These are phyloP conservation scores for Bombylius major DNA, from an alignment of 2,888 invertebrate species.

Conservation along the genomic window DNA sequence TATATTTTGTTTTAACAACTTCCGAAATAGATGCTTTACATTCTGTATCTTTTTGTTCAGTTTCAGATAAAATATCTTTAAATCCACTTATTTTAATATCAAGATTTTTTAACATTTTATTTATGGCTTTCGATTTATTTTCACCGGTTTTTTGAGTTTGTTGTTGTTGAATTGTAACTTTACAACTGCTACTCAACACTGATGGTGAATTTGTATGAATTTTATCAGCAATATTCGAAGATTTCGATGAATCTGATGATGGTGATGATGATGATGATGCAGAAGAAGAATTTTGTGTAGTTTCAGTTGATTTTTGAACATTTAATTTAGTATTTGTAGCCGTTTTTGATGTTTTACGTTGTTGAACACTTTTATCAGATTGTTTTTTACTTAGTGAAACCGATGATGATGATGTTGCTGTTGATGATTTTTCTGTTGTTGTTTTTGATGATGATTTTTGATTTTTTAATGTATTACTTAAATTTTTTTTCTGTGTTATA, in stretches of 20 bases:
- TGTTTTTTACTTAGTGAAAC: not conserved
- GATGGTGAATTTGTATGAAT: too few species aligned
- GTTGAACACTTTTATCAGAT: not conserved
- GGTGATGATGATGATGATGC: not conserved
- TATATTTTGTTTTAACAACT: constrained; percentile 36
- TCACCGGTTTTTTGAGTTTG: constrained; percentile 14
- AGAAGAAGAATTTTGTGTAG: not conserved
- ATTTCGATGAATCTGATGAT: not conserved
- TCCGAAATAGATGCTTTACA: constrained; percentile 37
- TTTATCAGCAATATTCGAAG: too few species aligned
- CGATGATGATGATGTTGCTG: not conserved
- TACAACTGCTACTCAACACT: too few species aligned
- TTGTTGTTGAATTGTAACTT: not conserved
- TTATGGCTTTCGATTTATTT: constrained; percentile 32
- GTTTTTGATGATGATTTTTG: not conserved
- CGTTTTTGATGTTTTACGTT: not conserved
- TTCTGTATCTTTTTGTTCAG: constrained; percentile 29
- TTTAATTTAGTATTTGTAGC: not conserved
- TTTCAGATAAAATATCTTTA: constrained; percentile 30
- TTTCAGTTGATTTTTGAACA: not conserved
- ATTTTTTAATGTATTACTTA: not conserved
- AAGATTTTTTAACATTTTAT: constrained; percentile 34
- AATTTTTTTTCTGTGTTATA: not conserved
- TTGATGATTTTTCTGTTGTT: not conserved
- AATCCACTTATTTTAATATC: constrained; percentile 36